Evolutionary conservation across 2,888 invertebrate genomes (phyloP).

Genomic region (Netelia fuscicornis): DNA sequence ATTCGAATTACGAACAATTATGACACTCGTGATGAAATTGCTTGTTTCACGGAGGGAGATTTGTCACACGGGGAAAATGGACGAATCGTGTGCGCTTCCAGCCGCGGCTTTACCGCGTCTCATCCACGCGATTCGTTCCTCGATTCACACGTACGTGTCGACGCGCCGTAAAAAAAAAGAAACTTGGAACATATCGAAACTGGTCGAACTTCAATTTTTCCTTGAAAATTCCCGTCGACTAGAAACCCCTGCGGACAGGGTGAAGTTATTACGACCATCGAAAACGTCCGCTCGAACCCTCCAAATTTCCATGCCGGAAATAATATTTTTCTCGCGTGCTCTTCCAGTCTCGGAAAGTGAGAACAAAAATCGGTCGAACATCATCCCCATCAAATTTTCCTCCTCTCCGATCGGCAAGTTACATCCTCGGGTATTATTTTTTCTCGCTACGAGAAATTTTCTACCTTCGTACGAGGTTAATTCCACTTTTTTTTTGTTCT

Average conservation of each 20-base stretch:
- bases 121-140: too few relatives aligned
- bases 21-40: conserved; percentile 77
- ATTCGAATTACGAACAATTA: conserved; percentile 81
- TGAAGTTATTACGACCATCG: neutral
- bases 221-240: too few relatives aligned
- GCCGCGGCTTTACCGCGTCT: too few relatives aligned
- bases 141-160: too few relatives aligned
- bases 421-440: neutral
- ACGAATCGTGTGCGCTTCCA: conserved; percentile 7
- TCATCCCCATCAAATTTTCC: neutral
- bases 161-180: too few relatives aligned
- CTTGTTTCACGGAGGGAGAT: conserved; percentile 72
- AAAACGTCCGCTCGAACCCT: too few relatives aligned
- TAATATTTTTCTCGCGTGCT: conserved; percentile 22
- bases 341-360: neutral
- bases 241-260: neutral
- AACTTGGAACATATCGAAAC: too few relatives aligned
- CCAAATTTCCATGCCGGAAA: neutral
- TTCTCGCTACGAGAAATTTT: neutral
- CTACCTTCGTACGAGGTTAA: neutral
- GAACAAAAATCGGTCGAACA: neutral
- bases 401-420: neutral
- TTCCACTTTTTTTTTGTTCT: neutral
- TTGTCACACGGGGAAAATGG: conserved; percentile 47
- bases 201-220: too few relatives aligned